Conservation (phyloP, 2,888 invertebrate genomes). For the Thymelicus lineola region DNA sequence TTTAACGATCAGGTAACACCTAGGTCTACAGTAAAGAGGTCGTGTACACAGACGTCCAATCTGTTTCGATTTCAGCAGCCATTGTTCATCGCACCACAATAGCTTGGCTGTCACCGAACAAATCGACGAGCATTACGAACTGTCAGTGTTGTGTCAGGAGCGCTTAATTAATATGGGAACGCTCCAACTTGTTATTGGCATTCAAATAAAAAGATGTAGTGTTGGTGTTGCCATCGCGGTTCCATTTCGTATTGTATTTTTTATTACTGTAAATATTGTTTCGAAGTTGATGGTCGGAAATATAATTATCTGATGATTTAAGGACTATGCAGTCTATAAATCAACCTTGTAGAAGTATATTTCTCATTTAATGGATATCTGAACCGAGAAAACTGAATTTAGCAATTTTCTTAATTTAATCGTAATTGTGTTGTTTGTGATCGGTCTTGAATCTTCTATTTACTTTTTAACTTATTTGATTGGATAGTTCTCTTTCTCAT, state of each 20-base stretch:
- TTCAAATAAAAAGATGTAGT: constrained; percentile 54
- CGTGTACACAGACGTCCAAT: constrained; percentile 42
- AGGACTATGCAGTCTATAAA: too few species aligned
- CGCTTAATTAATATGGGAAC: constrained; percentile 81
- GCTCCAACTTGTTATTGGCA: constrained; percentile 62
- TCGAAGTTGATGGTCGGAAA: neutral
- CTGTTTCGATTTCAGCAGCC: constrained; percentile 51
- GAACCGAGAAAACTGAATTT: too few species aligned
- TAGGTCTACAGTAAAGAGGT: constrained; percentile 35
- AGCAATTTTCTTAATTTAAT: too few species aligned
- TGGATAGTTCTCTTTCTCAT: neutral
- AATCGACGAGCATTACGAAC: constrained; percentile 70
- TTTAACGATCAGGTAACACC: neutral
- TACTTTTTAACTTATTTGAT: too few species aligned
- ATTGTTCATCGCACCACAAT: constrained; percentile 39
- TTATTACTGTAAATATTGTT: neutral
- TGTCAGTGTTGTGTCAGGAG: constrained; percentile 69
- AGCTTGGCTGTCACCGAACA: constrained; percentile 53
- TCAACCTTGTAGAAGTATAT: too few species aligned
- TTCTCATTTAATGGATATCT: too few species aligned
- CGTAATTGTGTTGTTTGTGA: neutral
- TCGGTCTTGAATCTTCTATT: neutral
- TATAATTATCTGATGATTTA: too few species aligned
- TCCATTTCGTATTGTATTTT: neutral
- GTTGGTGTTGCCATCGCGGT: constrained; percentile 1